These are phyloP conservation scores for Lepisosteus osseus DNA, from an alignment of 2,113 vertebrate genomes.

Conservation along the genomic window DNA sequence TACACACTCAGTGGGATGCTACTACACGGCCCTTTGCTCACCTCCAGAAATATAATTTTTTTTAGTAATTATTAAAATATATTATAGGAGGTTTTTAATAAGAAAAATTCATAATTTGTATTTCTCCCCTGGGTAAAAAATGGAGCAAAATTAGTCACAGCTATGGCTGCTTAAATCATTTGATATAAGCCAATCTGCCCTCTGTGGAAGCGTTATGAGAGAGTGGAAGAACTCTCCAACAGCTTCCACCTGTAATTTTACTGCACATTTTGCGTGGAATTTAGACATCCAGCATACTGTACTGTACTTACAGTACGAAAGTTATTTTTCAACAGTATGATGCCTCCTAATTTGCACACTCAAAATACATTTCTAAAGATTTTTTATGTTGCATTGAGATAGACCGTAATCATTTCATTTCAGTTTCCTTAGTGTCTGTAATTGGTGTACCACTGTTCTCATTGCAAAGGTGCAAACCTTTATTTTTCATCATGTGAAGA, in stretches of 20 bases:
- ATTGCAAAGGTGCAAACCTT: too few relatives aligned
- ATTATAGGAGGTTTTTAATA: slow-evolving; percentile 11
- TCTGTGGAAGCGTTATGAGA: neutral
- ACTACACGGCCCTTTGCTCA: neutral
- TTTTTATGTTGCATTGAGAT: too few relatives aligned
- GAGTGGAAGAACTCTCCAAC: too few relatives aligned
- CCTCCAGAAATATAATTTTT: neutral
- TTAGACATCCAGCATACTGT: too few relatives aligned
- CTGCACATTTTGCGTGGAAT: too few relatives aligned
- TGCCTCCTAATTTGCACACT: neutral
- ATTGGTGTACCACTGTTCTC: too few relatives aligned
- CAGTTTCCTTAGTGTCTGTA: too few relatives aligned
- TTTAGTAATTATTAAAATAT: slow-evolving; percentile 2
- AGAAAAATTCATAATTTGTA: neutral
- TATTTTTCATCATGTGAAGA: too few relatives aligned
- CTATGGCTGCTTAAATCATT: neutral
- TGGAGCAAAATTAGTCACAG: neutral
- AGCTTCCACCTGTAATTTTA: too few relatives aligned
- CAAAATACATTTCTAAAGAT: too few relatives aligned
- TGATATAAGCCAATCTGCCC: neutral
- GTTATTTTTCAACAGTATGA: neutral
- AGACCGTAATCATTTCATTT: too few relatives aligned
- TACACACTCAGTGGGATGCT: slow-evolving; percentile 8
- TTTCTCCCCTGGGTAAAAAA: neutral
- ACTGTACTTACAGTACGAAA: too few relatives aligned